phyloP scores from a whole-genome alignment of 1,140 invertebrate genomes.

The Drosophila equinoxialis region DNA sequence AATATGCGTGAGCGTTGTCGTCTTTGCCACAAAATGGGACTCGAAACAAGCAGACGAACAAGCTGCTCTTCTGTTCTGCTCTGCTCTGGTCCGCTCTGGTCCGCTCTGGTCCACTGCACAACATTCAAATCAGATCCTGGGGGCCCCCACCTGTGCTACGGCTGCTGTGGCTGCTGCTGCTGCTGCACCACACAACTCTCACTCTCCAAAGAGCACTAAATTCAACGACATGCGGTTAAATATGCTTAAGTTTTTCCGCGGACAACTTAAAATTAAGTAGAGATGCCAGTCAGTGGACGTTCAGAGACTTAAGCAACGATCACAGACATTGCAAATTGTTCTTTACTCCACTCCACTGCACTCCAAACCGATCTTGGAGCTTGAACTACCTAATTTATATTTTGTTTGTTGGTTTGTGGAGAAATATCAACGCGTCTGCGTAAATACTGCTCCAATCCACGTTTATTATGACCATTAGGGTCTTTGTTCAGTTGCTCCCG shows the following conservation, averaged over 20 bases:
- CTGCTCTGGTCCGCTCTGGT: background rate
- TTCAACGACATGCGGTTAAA: constrained; percentile 78
- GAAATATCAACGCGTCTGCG: constrained; percentile 76
- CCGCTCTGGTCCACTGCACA: constrained; percentile 11
- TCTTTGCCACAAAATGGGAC: constrained; percentile 42
- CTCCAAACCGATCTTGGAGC: background rate
- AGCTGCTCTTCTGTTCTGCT: constrained; percentile 29
- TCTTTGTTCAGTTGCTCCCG: constrained; percentile 30
- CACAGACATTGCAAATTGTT: constrained; percentile 49
- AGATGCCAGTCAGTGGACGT: constrained; percentile 50
- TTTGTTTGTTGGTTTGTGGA: constrained; percentile 60
- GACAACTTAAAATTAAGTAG: constrained; percentile 78
- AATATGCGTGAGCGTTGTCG: constrained; percentile 76
- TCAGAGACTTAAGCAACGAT: background rate
- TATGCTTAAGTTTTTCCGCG: constrained; percentile 79
- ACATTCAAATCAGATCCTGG: constrained; percentile 60
- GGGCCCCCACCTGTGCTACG: constrained; percentile 16
- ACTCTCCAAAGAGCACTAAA: constrained; percentile 37
- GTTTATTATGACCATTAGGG: constrained; percentile 78
- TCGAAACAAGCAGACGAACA: constrained; percentile 48
- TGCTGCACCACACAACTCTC: constrained; percentile 21
- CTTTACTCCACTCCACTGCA: background rate
- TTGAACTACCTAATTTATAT: constrained; percentile 73
- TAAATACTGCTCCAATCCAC: constrained; percentile 73
- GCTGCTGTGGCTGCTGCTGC: no score